Conservation (phyloP, 2,797 vertebrate species). For the Brachyrhaphis roseni region DNA sequence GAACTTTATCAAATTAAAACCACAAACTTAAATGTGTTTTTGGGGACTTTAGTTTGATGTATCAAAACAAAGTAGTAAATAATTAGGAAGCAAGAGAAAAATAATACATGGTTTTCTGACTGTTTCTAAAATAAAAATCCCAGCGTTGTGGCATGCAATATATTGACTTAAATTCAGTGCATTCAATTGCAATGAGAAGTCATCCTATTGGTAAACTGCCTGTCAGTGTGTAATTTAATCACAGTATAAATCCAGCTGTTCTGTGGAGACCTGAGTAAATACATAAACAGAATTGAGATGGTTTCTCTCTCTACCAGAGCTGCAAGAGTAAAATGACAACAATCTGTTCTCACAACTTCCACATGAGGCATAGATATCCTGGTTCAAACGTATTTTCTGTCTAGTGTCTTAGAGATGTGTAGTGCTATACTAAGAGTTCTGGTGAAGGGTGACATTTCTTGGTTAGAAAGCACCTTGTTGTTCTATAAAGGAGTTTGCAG, state of each 20-base stretch:
- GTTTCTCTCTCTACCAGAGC: neutral
- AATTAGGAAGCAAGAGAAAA: neutral
- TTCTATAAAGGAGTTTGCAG: neutral
- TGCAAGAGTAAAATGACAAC: neutral
- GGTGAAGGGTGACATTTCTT: neutral
- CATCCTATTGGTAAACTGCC: neutral
- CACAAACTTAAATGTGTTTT: neutral
- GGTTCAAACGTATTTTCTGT: neutral
- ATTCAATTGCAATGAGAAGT: neutral
- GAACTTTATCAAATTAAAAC: neutral
- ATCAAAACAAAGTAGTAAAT: neutral
- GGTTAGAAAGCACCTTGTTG: neutral
- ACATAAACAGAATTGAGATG: neutral
- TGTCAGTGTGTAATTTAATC: neutral
- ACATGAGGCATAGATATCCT: neutral
- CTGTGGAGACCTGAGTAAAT: neutral
- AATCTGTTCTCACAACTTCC: neutral
- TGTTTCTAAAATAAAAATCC: neutral
- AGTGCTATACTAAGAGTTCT: neutral
- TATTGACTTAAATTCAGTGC: neutral
- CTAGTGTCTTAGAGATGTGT: neutral
- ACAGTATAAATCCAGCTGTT: neutral
- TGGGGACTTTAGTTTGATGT: neutral
- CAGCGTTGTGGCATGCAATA: neutral
- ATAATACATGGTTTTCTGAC: neutral